Evolutionary conservation across 2,113 vertebrate genomes (phyloP).

Genomic region (Gallinago undulata): DNA sequence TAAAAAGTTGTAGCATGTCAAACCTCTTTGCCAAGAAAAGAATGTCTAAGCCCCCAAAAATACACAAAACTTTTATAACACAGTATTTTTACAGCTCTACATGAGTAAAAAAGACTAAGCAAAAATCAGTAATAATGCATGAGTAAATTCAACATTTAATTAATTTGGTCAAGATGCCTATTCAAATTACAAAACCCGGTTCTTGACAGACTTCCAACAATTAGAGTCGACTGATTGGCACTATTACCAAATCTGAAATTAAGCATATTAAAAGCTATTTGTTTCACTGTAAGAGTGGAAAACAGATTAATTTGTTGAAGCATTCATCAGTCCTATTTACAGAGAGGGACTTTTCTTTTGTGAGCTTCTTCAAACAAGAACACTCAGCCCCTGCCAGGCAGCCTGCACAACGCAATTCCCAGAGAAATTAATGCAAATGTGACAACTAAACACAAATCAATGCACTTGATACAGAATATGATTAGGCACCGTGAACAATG

Average conservation of each 20-base stretch:
- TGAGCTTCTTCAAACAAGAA: neutral
- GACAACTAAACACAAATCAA: neutral
- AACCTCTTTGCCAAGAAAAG: neutral
- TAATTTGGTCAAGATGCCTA: neutral
- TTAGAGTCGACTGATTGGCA: neutral
- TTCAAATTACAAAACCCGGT: neutral
- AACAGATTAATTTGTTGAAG: neutral
- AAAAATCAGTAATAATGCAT: neutral
- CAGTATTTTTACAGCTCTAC: neutral
- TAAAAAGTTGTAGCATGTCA: neutral
- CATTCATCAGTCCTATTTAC: neutral
- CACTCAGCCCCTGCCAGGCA: neutral
- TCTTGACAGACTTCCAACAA: constrained; percentile 15
- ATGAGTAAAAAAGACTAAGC: neutral
- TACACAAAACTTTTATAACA: neutral
- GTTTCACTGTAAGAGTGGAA: neutral
- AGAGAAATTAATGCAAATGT: neutral
- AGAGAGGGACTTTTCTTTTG: neutral
- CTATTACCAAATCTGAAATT: neutral
- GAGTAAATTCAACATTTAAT: neutral
- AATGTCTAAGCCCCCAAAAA: neutral
- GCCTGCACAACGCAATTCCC: neutral
- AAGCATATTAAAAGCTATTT: neutral
- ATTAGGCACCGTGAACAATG: neutral
- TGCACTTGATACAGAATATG: neutral